Evolutionary conservation across 64 coral and sea anemone genomes (phyloP), one percentile per base, ranked within the genome.

Genomic region (Pachyseris speciosa): DNA sequence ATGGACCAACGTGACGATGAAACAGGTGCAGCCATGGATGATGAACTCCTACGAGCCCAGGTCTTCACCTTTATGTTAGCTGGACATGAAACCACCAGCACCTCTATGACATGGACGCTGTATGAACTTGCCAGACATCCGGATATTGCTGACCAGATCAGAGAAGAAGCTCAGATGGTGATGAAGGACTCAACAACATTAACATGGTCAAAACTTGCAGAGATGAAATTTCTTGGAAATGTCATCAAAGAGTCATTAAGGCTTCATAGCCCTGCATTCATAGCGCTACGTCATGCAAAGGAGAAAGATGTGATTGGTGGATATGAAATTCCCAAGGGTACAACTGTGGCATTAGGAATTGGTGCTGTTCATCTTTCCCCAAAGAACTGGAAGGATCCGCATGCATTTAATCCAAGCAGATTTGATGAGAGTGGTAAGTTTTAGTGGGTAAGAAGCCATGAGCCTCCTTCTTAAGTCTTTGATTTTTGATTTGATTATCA

Each of bases 1-100:
- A 76, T 76, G 73, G 73, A 52, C 4, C 73, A 69, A 37, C 43
- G 41, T 4, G 64, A 86, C 22, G 83, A 86, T 9, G 43, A 71
- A 15, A 36, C 65, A 51, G 50, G 83, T 51, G 42, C 26, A n/a
- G 9, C 24, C 73, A 86, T 69, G 68, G 83, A 86, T 71, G 83
- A 69, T 48, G 83, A 86, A n/a, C 64, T 69, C 31, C 64, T 86
- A 17, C 26, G 65, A 86, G 68, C 64, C 4, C 64, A 86, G 49
- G 65, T 86, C 0, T 86, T 86, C 48, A 86, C 83, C 5, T 86
- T 86, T 25, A 9, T 86, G 39, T 68, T 86, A 29, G 64, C 84
- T 87, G 91, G 91, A 11, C 91, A 93, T 81, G 91, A 93, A 80
- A 93, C 91, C 28, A 87, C 91, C 25, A 87, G 91, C 58, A 72